Base-by-base conservation (phyloP, 2,888 invertebrate genomes). In the Pachymerium ferrugineum region DNA sequence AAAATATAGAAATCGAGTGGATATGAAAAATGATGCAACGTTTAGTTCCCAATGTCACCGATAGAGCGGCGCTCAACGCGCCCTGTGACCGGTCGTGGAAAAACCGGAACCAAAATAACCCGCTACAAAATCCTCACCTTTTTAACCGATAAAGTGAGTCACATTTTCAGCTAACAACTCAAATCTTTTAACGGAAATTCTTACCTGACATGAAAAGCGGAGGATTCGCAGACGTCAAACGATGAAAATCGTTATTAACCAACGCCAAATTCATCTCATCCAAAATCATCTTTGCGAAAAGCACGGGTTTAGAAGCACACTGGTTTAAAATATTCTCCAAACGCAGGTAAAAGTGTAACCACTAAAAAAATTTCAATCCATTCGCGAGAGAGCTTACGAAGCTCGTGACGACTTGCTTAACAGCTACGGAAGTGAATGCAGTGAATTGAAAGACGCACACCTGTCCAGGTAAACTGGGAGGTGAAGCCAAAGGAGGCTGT, bases 381-480 rank as follows among this genome's bases (percentile, higher is more conserved):
- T 47, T 47, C 47, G 47, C 1, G 19, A 16, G 8, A 47, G 47
- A 47, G 47, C 68, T 3, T 1, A n/a, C 28, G 28, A n/a, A 30
- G 68, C 68, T 6, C 68, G 30, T 30, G 29, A 68, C 68, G 68
- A 19, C 5, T 28, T 8, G n/a, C 12, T 16, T 28, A 12, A 68
- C 1, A 16, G n/a, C 30, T 68, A 68, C 72, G 72, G 72, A 72
- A 72, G 72, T 72, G 72, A 72, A 72, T 25, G 38, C 30, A 19
- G 47, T 47, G 47, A 47, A 47, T 47, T 16, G 47, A 16, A 22
- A 47, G 19, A 4, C 47, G 47, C 47, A 47, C 47, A 47, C 68
- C 68, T 28, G 72, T 38, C 72, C 72, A 72, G 42, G 42, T 72
- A 42, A 72, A 72, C 72, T 72, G 72, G 47, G 38, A 54, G 33